These are phyloP conservation scores for Narcine bancroftii DNA, from an alignment of 2,113 vertebrate species.

Conservation along the genomic window DNA sequence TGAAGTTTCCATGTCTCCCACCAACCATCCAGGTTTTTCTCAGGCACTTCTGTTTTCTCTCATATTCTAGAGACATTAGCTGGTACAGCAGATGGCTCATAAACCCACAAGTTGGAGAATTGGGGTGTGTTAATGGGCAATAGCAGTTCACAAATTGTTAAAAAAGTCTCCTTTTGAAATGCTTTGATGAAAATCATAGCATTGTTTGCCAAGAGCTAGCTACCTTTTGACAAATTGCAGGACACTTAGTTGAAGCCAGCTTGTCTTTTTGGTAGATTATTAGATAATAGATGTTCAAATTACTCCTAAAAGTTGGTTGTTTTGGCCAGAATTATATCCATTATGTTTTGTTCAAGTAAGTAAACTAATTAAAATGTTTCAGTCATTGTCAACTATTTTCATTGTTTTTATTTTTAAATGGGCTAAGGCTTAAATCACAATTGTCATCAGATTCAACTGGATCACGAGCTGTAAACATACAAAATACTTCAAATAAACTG, in stretches of 20 bases:
- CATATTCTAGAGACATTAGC: no score
- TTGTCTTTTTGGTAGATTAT: neutral
- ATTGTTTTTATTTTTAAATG: neutral
- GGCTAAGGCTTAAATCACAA: neutral
- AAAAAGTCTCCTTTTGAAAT: neutral
- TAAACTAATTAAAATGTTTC: neutral
- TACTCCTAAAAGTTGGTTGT: neutral
- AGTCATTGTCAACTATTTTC: neutral
- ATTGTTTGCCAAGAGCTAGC: neutral
- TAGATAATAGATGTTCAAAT: neutral
- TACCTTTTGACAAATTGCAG: neutral
- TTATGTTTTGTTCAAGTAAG: neutral
- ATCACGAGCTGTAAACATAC: neutral
- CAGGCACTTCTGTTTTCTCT: no score
- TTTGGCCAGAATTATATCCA: neutral
- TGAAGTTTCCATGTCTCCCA: no score
- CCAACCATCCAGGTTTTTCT: no score
- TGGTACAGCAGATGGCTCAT: no score
- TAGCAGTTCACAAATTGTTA: neutral
- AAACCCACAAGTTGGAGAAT: no score
- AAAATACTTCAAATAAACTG: neutral
- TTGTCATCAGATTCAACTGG: neutral
- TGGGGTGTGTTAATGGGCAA: neutral
- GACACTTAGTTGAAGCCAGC: neutral
- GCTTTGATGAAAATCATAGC: neutral